Evolutionary conservation across 2,888 invertebrate genomes (phyloP).

Genomic region (Andrena fulva): DNA sequence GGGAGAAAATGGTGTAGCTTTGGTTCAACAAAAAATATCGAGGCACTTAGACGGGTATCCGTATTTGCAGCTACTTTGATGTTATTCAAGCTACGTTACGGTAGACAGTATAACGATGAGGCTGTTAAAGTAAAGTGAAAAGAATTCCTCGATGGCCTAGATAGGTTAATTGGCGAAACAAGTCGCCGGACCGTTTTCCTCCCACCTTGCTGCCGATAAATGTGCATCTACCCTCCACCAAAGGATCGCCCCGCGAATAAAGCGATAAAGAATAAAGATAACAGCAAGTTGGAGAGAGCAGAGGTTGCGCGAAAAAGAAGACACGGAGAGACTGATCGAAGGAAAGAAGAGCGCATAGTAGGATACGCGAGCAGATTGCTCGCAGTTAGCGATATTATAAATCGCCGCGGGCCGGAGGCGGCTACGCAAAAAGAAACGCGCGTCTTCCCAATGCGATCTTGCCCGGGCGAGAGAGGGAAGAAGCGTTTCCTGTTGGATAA

Average conservation of each 20-base stretch:
- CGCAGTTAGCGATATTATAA: constrained; percentile 32
- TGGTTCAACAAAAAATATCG: no score
- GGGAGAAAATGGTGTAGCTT: neutral
- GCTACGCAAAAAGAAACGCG: neutral
- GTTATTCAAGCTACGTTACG: no score
- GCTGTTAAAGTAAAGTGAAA: no score
- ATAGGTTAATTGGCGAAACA: no score
- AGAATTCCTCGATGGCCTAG: no score
- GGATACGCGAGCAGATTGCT: constrained; percentile 1
- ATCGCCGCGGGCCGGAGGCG: neutral
- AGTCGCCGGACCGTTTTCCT: no score
- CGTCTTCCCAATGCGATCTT: constrained; percentile 9
- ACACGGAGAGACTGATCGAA: neutral
- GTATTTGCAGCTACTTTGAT: no score
- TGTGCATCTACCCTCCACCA: neutral
- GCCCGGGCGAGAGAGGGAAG: neutral
- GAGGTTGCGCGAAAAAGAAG: neutral
- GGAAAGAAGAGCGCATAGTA: neutral
- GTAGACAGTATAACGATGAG: no score
- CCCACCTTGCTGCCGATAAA: no score
- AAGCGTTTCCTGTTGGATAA: constrained; percentile 55
- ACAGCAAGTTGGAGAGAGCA: neutral
- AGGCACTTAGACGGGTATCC: no score
- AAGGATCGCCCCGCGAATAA: neutral
- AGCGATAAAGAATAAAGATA: neutral